Percentiles rank a stretch among this genome's conserved stretches.
Conservation (phyloP, 2,888 invertebrate species). For the Corbicula japonica region DNA sequence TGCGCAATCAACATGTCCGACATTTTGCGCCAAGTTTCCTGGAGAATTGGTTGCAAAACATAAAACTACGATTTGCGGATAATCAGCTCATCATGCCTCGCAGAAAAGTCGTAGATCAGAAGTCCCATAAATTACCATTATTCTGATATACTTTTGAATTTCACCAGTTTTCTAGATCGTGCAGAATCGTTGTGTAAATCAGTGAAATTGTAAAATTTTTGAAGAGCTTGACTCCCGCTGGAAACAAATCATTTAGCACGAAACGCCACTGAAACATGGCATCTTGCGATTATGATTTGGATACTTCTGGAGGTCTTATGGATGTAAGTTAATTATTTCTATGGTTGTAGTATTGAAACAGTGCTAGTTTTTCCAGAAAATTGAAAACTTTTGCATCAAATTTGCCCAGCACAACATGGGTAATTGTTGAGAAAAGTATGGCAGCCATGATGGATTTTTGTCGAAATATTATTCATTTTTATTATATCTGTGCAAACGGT, state of each 20-base stretch:
- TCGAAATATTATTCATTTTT: too few relatives aligned
- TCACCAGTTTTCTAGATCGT: neutral
- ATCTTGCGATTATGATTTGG: constrained; percentile 92
- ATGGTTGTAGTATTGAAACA: neutral
- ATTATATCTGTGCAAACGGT: too few relatives aligned
- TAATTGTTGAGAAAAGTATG: too few relatives aligned
- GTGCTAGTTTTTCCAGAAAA: neutral
- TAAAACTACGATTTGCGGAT: constrained; percentile 18
- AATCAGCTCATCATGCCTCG: constrained; percentile 34
- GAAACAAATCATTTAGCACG: constrained; percentile 11
- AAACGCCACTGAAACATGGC: constrained; percentile 87
- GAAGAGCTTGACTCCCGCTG: too few relatives aligned
- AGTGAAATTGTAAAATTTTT: neutral
- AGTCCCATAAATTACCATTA: neutral
- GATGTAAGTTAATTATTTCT: constrained; percentile 90
- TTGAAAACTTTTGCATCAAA: neutral
- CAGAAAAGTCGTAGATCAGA: neutral
- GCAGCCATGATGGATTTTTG: constrained; percentile 11
- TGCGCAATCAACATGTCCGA: constrained; percentile 80
- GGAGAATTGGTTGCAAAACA: constrained; percentile 50
- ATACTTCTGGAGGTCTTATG: constrained; percentile 94
- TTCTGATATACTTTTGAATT: neutral
- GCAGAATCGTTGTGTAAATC: constrained; percentile 17
- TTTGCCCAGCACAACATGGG: too few relatives aligned
- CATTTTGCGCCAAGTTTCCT: constrained; percentile 85